These are phyloP conservation scores for Phortica magna DNA, from an alignment of 2,888 invertebrate genomes.

Conservation along the genomic window DNA sequence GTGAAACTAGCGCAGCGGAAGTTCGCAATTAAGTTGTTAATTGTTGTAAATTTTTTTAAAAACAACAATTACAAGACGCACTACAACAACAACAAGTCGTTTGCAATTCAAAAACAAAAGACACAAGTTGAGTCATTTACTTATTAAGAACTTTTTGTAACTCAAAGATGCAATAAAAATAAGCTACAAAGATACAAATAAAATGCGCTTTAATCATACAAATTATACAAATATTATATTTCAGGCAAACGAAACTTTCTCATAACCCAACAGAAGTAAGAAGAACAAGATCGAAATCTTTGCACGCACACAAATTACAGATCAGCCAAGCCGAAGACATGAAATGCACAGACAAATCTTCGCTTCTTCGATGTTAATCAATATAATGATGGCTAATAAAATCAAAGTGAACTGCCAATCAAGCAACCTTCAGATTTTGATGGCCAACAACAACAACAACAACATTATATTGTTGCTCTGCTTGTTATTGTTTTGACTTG, in stretches of 20 bases:
- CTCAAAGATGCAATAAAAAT: too few species aligned
- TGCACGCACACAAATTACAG: not conserved
- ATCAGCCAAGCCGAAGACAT: not conserved
- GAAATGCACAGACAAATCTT: conserved; percentile 9
- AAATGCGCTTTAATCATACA: too few species aligned
- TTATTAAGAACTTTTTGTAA: too few species aligned
- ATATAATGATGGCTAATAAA: conserved; percentile 52
- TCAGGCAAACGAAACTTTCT: not conserved
- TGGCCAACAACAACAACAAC: conserved; percentile 41
- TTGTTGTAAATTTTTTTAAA: conserved; percentile 67
- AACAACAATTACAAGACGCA: conserved; percentile 37
- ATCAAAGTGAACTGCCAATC: conserved; percentile 42
- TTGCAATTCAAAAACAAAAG: conserved; percentile 7
- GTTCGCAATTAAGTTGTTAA: conserved; percentile 71
- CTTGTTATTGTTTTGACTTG: not conserved
- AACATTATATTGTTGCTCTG: not conserved
- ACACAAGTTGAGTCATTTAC: too few species aligned
- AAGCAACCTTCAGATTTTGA: conserved; percentile 16
- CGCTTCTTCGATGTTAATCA: conserved; percentile 31
- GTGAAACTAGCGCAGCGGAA: conserved; percentile 60
- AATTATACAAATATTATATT: too few species aligned
- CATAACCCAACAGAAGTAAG: not conserved
- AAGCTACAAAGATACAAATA: too few species aligned
- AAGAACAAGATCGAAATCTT: not conserved
- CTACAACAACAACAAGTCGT: not conserved